A percentile compares a stretch with the other conserved stretches of the same genome.
These are phyloP conservation scores for Psammodynastes pulverulentus DNA, from an alignment of 2,113 vertebrate genomes.

Conservation along the genomic window DNA sequence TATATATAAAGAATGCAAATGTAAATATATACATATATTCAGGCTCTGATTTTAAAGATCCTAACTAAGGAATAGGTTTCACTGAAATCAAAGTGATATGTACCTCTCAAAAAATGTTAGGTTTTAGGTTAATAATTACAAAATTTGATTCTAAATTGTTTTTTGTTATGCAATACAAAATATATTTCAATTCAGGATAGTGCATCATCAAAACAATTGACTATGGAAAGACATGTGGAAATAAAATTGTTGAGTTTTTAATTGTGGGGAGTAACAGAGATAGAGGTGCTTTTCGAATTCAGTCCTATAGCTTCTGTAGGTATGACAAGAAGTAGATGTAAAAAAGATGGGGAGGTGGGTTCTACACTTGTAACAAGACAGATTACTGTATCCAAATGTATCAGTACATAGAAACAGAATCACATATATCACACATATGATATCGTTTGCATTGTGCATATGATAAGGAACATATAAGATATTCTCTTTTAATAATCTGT, in stretches of 20 bases:
- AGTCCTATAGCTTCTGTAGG: neutral
- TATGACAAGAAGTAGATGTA: neutral
- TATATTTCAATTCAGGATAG: neutral
- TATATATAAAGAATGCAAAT: neutral
- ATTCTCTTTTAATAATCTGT: slow-evolving; percentile 25
- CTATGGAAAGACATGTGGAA: slow-evolving; percentile 14
- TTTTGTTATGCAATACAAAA: neutral
- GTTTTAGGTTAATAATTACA: neutral
- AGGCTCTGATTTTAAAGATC: neutral
- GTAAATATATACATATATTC: neutral
- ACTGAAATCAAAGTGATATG: neutral
- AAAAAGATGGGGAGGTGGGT: neutral
- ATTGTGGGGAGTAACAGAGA: slow-evolving; percentile 47
- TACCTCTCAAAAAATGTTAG: neutral
- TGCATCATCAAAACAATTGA: slow-evolving; percentile 6
- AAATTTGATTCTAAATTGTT: neutral
- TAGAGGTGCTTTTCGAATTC: neutral
- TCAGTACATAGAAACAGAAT: neutral
- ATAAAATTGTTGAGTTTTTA: slow-evolving; percentile 3
- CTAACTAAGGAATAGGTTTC: neutral
- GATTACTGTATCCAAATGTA: neutral
- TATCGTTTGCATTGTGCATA: slow-evolving; percentile 31
- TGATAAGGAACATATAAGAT: slow-evolving; percentile 30
- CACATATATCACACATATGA: slow-evolving; percentile 1
- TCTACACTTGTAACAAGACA: neutral